Base-by-base conservation (phyloP, 2,888 invertebrate genomes). In the Tiliacea aurago region DNA sequence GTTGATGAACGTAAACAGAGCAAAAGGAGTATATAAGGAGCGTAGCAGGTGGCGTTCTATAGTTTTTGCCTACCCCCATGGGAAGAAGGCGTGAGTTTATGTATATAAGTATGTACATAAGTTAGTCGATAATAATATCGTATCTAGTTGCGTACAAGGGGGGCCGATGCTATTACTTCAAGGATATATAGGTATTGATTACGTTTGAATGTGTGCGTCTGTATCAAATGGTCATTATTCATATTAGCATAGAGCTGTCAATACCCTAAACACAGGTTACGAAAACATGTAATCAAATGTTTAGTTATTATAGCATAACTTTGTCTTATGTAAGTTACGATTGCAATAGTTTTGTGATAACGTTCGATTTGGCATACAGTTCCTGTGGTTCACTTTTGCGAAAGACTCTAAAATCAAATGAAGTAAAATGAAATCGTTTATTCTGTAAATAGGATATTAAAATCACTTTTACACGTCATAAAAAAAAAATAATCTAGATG, bases 181-280 rank as follows among this genome's bases (percentile, higher is more conserved):
- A 61, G 59, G 70, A 23, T n/a, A 53, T 13, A n/a, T 69, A 28
- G 11, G 4, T 51, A 53, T 10, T 37, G 55, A 69, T 41, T 55
- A 33, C 6, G 79, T 49, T 33, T 13, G 70, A 70, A 68, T 56
- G 62, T 56, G 62, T 59, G 58, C 41, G 23, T 68, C 51, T 66
- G 70, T 51, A 51, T 15, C 4, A 10, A 10, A 43, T 13, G 41
- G 28, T 61, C 78, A 78, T 85, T 70, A 77, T 56, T 83, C 76
- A 81, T 58, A 74, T 71, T 73, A 73, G 59, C 80, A 72, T 61
- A 62, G 56, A 69, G 47, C 77, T 79, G 81, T 83, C 81, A 85
- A 81, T 83, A 79, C 28, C 49, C 62, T 78, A 73, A 71, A 78
- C 56, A 77, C 86, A 76, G 80, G 56, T 63, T 76, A n/a, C 53